A percentile compares a stretch with the other conserved stretches of the same genome.
Evolutionary conservation across 2,888 invertebrate genomes (phyloP).

Genomic region (Seira ritae): DNA sequence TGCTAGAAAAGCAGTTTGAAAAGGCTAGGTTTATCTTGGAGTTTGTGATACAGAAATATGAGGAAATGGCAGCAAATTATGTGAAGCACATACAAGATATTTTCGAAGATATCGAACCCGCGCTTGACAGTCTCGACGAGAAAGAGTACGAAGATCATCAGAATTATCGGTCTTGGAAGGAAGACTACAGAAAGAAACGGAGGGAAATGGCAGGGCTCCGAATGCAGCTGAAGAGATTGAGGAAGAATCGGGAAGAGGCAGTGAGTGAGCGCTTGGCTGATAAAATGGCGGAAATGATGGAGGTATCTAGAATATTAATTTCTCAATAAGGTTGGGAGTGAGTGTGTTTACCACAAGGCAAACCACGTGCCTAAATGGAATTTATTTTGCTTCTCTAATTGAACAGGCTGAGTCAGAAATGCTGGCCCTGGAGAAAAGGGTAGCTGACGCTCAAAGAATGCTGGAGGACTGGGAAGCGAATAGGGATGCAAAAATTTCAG

Average conservation of each 20-base stretch:
- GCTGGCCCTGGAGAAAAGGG: conserved; percentile 59
- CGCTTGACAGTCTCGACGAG: conserved; percentile 52
- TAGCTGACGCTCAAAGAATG: conserved; percentile 58
- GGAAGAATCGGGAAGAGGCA: conserved; percentile 67
- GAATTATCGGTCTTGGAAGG: conserved; percentile 60
- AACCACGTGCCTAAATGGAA: too few species aligned
- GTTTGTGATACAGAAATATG: conserved; percentile 61
- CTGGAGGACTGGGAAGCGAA: conserved; percentile 68
- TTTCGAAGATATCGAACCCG: conserved; percentile 63
- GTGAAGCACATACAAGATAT: conserved; percentile 60
- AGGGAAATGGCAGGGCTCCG: conserved; percentile 58
- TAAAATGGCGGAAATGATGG: conserved; percentile 67
- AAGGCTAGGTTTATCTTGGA: conserved; percentile 68
- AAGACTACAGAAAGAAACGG: conserved; percentile 65
- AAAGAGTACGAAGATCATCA: conserved; percentile 71
- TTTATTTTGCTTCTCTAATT: neutral
- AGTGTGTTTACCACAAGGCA: neutral
- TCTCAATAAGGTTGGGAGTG: too few species aligned
- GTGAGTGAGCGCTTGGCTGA: conserved; percentile 64
- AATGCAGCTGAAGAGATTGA: conserved; percentile 64
- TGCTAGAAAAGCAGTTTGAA: conserved; percentile 66
- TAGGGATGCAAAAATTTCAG: conserved; percentile 60
- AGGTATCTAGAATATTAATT: conserved; percentile 47
- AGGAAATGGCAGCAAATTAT: conserved; percentile 54
- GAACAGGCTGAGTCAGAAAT: conserved; percentile 49